A percentile compares a stretch with the other conserved stretches of the same genome.
Conservation (phyloP, 2,797 vertebrate genomes). For the Silurus lanzhouensis region DNA sequence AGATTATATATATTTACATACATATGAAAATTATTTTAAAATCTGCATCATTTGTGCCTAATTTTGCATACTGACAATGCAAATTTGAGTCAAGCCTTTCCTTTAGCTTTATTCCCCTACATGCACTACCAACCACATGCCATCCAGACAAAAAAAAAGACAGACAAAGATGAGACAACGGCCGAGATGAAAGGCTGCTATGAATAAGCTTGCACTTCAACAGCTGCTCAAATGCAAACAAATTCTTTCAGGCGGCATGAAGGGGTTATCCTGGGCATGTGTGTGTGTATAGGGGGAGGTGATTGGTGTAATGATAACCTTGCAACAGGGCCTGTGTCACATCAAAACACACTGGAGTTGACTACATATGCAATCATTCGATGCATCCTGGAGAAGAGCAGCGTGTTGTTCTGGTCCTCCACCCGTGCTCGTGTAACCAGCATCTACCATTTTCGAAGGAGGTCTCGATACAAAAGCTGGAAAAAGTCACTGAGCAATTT, state of each 20-base stretch:
- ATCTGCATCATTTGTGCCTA: no score
- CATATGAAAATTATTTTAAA: no score
- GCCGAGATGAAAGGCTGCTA: slow-evolving; percentile 58
- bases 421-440: not conserved
- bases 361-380: slow-evolving; percentile 31
- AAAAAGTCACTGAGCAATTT: slow-evolving; percentile 56
- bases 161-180: slow-evolving; percentile 50
- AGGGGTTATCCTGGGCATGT: slow-evolving; percentile 22
- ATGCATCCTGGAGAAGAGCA: slow-evolving; percentile 16
- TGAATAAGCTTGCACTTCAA: slow-evolving; percentile 60
- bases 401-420: slow-evolving; percentile 13
- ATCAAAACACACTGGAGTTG: slow-evolving; percentile 40
- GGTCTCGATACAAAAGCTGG: slow-evolving; percentile 31
- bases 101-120: slow-evolving; percentile 20
- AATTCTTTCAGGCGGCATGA: slow-evolving; percentile 50
- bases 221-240: slow-evolving; percentile 67
- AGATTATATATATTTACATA: not conserved
- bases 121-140: slow-evolving; percentile 37
- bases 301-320: slow-evolving; percentile 41
- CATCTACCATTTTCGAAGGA: slow-evolving; percentile 24
- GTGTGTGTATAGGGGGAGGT: not conserved
- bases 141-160: slow-evolving; percentile 33
- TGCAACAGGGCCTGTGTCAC: slow-evolving; percentile 34
- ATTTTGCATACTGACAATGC: not conserved
- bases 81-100: not conserved